phyloP scores from a whole-genome alignment of 2,797 vertebrate genomes.

The Ambastaia sidthimunki region DNA sequence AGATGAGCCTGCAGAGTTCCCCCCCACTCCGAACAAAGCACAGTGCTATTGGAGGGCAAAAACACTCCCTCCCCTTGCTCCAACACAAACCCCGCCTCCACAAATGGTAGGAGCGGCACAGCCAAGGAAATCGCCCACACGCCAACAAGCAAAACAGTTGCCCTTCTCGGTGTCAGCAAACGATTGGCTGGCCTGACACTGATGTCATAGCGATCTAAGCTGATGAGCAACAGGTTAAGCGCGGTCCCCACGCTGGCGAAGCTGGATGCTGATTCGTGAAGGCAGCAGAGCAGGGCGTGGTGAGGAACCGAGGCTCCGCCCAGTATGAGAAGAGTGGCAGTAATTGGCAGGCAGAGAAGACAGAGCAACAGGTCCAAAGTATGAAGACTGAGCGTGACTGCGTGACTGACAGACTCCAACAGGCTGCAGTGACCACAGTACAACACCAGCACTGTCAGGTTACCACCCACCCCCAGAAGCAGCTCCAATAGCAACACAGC shows the following conservation, averaged over 20 bases:
- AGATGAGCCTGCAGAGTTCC: slow-evolving; percentile 76
- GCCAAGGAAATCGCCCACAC: slow-evolving; percentile 82
- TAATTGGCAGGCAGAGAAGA: slow-evolving; percentile 81
- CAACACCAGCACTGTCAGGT: slow-evolving; percentile 82
- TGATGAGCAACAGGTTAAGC: slow-evolving; percentile 83
- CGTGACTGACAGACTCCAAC: slow-evolving; percentile 86
- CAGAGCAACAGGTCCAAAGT: slow-evolving; percentile 82
- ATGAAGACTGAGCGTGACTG: slow-evolving; percentile 84
- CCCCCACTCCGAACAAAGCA: slow-evolving; percentile 58
- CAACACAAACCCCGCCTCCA: slow-evolving; percentile 72
- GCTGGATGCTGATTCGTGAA: slow-evolving; percentile 83
- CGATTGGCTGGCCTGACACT: slow-evolving; percentile 82
- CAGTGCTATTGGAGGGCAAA: slow-evolving; percentile 54
- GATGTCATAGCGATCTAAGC: slow-evolving; percentile 84
- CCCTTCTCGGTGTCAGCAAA: slow-evolving; percentile 78
- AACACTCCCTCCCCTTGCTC: slow-evolving; percentile 26
- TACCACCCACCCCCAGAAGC: slow-evolving; percentile 82
- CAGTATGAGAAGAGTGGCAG: slow-evolving; percentile 79
- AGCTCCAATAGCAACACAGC: slow-evolving; percentile 80
- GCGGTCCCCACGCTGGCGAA: slow-evolving; percentile 84
- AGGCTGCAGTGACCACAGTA: slow-evolving; percentile 85
- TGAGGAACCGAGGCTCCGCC: slow-evolving; percentile 71
- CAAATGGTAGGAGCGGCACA: slow-evolving; percentile 84
- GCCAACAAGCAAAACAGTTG: slow-evolving; percentile 76
- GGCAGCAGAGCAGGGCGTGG: slow-evolving; percentile 80